Conservation (phyloP, 2,113 vertebrate genomes). For the Herpetotheres cachinnans region DNA sequence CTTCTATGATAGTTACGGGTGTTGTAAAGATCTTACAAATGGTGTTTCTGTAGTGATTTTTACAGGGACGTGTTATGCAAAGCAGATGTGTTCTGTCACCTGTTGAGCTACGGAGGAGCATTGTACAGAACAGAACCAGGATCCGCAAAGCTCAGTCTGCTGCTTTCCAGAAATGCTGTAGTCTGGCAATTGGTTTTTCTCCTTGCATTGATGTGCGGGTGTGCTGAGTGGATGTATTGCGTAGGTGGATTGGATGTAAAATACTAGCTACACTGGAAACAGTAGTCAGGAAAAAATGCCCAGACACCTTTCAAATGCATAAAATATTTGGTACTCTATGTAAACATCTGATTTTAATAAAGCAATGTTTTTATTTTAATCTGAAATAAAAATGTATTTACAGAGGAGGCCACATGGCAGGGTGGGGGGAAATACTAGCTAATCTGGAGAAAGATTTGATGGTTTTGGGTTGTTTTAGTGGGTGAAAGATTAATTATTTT, state of each 20-base stretch:
- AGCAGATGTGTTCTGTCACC: conserved; percentile 51
- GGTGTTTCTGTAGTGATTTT: conserved; percentile 41
- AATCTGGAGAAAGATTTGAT: neutral
- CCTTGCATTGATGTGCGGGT: neutral
- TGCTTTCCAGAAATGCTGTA: neutral
- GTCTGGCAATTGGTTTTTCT: neutral
- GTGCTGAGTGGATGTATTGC: neutral
- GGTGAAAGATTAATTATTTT: neutral
- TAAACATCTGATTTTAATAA: conserved; percentile 60
- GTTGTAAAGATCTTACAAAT: conserved; percentile 37
- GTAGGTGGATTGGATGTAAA: neutral
- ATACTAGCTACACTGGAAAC: neutral
- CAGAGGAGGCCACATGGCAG: neutral
- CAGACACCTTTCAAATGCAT: conserved; percentile 12
- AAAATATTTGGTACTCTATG: conserved; percentile 23
- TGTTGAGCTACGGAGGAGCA: neutral
- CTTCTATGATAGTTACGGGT: neutral
- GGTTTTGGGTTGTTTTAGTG: neutral
- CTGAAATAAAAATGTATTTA: conserved; percentile 59
- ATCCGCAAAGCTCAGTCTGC: neutral
- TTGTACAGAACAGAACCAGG: neutral
- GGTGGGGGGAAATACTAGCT: neutral
- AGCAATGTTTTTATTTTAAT: conserved; percentile 27
- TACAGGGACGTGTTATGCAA: neutral
- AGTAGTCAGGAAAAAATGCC: neutral